These are phyloP conservation scores for Selenia dentaria DNA, from an alignment of 2,888 invertebrate genomes.

Conservation along the genomic window DNA sequence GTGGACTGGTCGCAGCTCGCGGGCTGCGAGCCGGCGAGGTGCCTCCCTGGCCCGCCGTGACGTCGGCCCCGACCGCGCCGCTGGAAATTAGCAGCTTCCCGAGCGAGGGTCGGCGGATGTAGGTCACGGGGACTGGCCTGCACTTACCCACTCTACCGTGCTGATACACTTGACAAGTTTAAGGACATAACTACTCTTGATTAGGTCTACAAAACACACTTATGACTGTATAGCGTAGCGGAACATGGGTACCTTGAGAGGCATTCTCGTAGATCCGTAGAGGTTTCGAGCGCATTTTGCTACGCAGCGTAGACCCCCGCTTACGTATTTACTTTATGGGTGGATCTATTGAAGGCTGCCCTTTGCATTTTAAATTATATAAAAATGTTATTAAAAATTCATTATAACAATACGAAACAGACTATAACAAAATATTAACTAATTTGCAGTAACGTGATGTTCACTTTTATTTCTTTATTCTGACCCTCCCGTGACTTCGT, in stretches of 20 bases:
- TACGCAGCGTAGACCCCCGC: conserved; percentile 7
- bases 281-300: conserved; percentile 31
- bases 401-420: too few species aligned
- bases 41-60: conserved; percentile 67
- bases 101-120: conserved; percentile 81
- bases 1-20: conserved; percentile 68
- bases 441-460: too few species aligned
- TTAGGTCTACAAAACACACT: conserved; percentile 51
- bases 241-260: conserved; percentile 27
- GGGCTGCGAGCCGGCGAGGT: conserved; percentile 60
- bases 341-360: too few species aligned
- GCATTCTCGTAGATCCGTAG: conserved; percentile 35
- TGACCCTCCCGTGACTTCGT: too few species aligned
- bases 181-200: conserved; percentile 75
- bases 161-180: conserved; percentile 80
- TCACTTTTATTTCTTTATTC: too few species aligned
- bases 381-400: too few species aligned
- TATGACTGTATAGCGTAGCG: conserved; percentile 21
- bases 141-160: conserved; percentile 78
- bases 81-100: conserved; percentile 84
- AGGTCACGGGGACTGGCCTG: conserved; percentile 83
- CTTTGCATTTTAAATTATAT: too few species aligned
- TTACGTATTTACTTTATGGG: not conserved
- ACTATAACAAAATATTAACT: too few species aligned
- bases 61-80: conserved; percentile 72